Percentiles rank a stretch among this genome's conserved stretches.
phyloP scores from a whole-genome alignment of 2,797 vertebrate genomes.

The Pangasius mekongensis region DNA sequence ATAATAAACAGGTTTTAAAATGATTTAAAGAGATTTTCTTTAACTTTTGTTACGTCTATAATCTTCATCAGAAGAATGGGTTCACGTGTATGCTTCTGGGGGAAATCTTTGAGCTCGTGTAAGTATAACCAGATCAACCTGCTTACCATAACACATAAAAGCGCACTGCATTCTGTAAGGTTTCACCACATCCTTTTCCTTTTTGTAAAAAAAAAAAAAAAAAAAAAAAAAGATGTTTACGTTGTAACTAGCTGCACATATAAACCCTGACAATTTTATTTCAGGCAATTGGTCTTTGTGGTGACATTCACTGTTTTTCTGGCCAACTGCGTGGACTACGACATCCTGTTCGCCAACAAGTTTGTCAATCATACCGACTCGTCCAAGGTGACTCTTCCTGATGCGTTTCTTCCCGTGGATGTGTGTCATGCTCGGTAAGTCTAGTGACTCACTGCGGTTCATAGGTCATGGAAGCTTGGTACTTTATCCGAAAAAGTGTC shows the following conservation, averaged over 20 bases:
- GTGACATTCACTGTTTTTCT: constrained; percentile 97
- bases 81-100: constrained; percentile 98
- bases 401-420: constrained; percentile 89
- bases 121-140: constrained; percentile 69
- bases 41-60: constrained; percentile 89
- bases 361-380: constrained; percentile 94
- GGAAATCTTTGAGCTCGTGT: constrained; percentile 97
- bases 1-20: no score
- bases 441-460: not conserved
- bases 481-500: not conserved
- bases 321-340: constrained; percentile 98
- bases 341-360: constrained; percentile 99
- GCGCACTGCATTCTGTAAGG: not conserved
- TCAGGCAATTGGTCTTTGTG: constrained; percentile 97
- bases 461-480: not conserved
- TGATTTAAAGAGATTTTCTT: constrained; percentile 67
- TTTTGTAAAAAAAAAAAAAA: not conserved
- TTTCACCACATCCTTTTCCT: constrained; percentile 34
- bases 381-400: constrained; percentile 94
- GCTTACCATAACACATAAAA: not conserved
- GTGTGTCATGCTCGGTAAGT: constrained; percentile 89
- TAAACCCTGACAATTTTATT: not conserved
- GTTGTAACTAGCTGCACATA: not conserved
- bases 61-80: constrained; percentile 98
- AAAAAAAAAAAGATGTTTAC: not conserved